Base-by-base conservation (phyloP, 1,140 invertebrate genomes). In the Zaprionus camerounensis region DNA sequence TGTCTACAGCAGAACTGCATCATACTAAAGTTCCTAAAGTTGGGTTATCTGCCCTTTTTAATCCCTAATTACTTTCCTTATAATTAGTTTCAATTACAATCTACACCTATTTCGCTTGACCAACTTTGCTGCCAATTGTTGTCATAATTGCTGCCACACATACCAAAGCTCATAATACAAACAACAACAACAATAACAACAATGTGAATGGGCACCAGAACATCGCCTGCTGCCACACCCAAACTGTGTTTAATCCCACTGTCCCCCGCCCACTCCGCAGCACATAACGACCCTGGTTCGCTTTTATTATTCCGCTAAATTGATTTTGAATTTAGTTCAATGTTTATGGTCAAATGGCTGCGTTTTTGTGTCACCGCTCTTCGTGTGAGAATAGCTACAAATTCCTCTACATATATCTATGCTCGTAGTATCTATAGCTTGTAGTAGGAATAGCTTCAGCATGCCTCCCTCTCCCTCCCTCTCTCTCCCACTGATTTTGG, bases 251-350 rank as follows among this genome's bases (percentile, higher is more conserved):
- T 58, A 64, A 58, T 57, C 51, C 64, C 58, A 62, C 46, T 17
- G 20, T 34, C 31, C 64, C 26, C n/a, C 22, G n/a, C 24, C 3
- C 24, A 26, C 24, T 26, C 4, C 4, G 24, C 4, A 17, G 34
- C 41, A 31, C 38, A 34, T 56, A 58, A 56, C 51, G 69, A 76
- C 59, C 61, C 78, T 61, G 82, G 76, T 57, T 87, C 55, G 72
- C 41, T 90, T 88, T 90, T 84, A 90, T 88, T 88, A 84, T 84
- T 81, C 76, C 84, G 84, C 85, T 79, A 88, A 88, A 90, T 90
- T 88, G 84, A 88, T 88, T 88, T 88, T 90, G 81, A 88, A 88
- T 90, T 88, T 90, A 84, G 84, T 84, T 90, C 84, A 88, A 88
- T 88, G 85, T 88, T 88, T 88, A 88, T 88, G 84, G 84, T 88